These are phyloP conservation scores for Yponomeuta malinellus DNA, from an alignment of 2,888 invertebrate genomes.

Conservation along the genomic window DNA sequence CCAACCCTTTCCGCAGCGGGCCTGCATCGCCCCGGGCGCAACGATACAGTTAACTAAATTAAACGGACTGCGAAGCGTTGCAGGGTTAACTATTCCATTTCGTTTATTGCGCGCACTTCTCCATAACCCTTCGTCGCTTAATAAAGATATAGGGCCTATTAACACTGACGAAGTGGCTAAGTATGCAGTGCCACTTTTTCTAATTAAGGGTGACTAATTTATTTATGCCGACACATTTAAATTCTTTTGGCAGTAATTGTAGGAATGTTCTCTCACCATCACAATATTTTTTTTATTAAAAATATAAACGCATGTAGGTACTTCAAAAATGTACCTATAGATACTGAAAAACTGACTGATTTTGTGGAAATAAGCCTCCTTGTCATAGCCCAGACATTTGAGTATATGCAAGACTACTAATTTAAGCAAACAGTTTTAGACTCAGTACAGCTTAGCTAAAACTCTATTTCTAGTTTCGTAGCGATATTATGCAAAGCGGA, in stretches of 20 bases:
- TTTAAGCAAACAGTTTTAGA: no score
- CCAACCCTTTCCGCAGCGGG: slow-evolving; percentile 59
- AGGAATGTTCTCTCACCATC: not conserved
- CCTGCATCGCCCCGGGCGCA: slow-evolving; percentile 61
- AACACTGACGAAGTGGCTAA: slow-evolving; percentile 50
- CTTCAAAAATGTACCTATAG: no score
- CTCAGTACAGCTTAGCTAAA: not conserved
- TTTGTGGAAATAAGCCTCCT: no score
- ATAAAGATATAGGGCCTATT: slow-evolving; percentile 72
- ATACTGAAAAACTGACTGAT: no score
- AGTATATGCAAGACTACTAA: no score
- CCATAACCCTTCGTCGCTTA: slow-evolving; percentile 63
- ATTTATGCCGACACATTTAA: not conserved
- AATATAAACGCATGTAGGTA: no score
- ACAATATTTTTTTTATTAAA: no score
- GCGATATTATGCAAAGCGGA: not conserved
- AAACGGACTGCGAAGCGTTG: slow-evolving; percentile 73
- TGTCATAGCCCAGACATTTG: no score
- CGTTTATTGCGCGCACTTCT: slow-evolving; percentile 70
- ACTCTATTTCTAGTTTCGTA: not conserved
- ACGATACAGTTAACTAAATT: slow-evolving; percentile 74
- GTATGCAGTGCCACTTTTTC: slow-evolving; percentile 33
- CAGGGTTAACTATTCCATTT: slow-evolving; percentile 75
- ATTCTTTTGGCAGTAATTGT: not conserved
- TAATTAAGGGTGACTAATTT: slow-evolving; percentile 10